Evolutionary conservation across 2,113 vertebrate genomes (phyloP), one percentile per base, ranked within the genome.

Genomic region (Taxidea taxus): DNA sequence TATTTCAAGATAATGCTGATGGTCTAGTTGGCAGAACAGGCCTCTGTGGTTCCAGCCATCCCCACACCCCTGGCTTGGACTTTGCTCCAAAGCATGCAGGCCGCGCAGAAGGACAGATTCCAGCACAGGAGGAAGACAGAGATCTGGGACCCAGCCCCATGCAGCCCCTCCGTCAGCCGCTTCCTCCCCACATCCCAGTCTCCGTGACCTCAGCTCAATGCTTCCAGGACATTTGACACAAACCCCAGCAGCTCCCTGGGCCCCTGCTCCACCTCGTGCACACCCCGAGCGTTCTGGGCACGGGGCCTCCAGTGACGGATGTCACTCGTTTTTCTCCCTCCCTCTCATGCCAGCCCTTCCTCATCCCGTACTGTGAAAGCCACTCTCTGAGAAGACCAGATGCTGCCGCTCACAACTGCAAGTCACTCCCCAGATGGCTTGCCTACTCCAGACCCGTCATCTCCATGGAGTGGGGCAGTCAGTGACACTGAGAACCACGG

Each of bases 1-100:
- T 39, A 20, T 90, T 88, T 82, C 18, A 56, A 72, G 86, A 85
- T 49, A 62, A 54, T 3, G 23, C 42, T 44, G 34, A 75, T 47
- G 20, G 34, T n/a, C 85, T 37, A 14, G 13, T 72, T 49, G 49
- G 49, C 47, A 42, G 62, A 51, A 49, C 25, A 15, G 0, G 60
- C 54, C 1, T 0, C 1, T 13, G 21, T 25, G 0, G 0, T 47
- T 1, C 14, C 68, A 74, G 25, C 56, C 3, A 31, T 3, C 18
- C 3, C 25, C 68, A 16, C 4, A 0, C n/a, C 27, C 54, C 44
- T 5, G 11, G 51, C 64, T n/a, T 16, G 27, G 68, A 16, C 4
- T 1, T 13, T 10, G 3, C 23, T 13, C 34, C 1, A 58, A 11
- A 21, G 66, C 21, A 10, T 9, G 0, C 0, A 13, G 56, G 72